These are phyloP conservation scores for Crossaster papposus DNA, from an alignment of 53 echinoderm and acorn worm species.

Conservation along the genomic window DNA sequence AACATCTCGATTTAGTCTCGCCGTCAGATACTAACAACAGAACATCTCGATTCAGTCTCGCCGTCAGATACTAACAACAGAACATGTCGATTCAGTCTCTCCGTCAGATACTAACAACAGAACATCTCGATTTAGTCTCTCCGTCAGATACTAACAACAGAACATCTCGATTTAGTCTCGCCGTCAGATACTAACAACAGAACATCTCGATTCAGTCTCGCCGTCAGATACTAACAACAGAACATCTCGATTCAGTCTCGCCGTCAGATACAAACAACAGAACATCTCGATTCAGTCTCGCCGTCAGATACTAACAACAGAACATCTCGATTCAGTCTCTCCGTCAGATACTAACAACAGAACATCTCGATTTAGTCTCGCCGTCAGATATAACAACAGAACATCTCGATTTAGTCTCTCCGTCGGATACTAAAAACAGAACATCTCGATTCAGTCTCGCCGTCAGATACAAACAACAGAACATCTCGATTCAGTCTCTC, in stretches of 20 bases:
- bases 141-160: conserved; percentile 14
- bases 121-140: conserved; percentile 41
- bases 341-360: too few relatives aligned
- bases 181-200: too few relatives aligned
- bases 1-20: not conserved
- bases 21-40: too few relatives aligned
- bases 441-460: conserved; percentile 42
- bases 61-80: conserved; percentile 14
- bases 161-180: not conserved
- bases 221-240: conserved; percentile 14
- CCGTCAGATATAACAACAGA: conserved; percentile 12
- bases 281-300: conserved; percentile 40
- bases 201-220: conserved; percentile 40
- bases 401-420: not conserved
- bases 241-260: not conserved
- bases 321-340: not conserved
- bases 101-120: too few relatives aligned
- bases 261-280: too few relatives aligned
- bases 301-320: conserved; percentile 14
- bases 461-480: conserved; percentile 14
- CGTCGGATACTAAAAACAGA: too few relatives aligned
- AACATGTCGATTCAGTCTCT: not conserved
- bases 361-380: conserved; percentile 39
- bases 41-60: conserved; percentile 40
- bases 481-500: not conserved